Evolutionary conservation across 2,888 invertebrate genomes (phyloP).

Genomic region (Chrysodeixis includens): DNA sequence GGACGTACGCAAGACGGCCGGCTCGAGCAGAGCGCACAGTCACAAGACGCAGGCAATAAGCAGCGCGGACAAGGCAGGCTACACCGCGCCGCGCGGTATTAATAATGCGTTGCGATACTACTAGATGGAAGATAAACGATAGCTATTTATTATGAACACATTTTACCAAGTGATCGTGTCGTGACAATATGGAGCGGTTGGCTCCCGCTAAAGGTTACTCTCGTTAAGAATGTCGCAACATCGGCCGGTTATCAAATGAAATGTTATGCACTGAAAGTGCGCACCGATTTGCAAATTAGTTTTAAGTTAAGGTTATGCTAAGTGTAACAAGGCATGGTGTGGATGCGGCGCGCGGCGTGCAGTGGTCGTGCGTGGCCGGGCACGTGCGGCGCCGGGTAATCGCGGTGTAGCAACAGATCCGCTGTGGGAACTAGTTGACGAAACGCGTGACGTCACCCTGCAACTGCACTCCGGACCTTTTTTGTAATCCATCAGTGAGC

Average conservation of each 20-base stretch:
- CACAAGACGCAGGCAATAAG: constrained; percentile 44
- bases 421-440: constrained; percentile 81
- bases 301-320: constrained; percentile 22
- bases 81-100: constrained; percentile 57
- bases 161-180: constrained; percentile 78
- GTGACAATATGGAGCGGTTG: constrained; percentile 85
- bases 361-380: constrained; percentile 49
- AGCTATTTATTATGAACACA: constrained; percentile 79
- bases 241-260: constrained; percentile 71
- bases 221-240: constrained; percentile 85
- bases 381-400: constrained; percentile 63
- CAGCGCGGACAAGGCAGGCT: constrained; percentile 45
- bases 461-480: constrained; percentile 77
- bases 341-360: constrained; percentile 29
- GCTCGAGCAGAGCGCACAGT: constrained; percentile 30
- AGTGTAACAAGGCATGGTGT: constrained; percentile 24
- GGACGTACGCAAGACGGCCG: constrained; percentile 66
- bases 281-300: constrained; percentile 34
- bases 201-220: constrained; percentile 86
- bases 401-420: constrained; percentile 67
- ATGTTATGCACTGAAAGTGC: constrained; percentile 58
- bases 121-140: constrained; percentile 75
- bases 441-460: constrained; percentile 78
- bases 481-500: constrained; percentile 83
- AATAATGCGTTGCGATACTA: constrained; percentile 71